Percentiles rank a stretch among this genome's conserved stretches.
Evolutionary conservation across 2,888 invertebrate species (phyloP).

Genomic region (Dryococelus australis): DNA sequence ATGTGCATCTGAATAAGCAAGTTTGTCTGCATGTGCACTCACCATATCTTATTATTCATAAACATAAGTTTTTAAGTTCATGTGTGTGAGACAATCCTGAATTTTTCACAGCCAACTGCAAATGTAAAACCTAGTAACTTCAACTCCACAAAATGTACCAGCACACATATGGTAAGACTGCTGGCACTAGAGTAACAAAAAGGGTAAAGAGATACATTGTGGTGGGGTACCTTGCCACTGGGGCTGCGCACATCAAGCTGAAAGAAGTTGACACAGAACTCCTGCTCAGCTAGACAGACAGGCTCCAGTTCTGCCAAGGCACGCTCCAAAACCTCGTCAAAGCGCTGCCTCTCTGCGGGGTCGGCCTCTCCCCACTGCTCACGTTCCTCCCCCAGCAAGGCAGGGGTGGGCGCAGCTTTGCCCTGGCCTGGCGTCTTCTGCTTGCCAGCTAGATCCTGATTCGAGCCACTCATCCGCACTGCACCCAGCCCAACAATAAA

Average conservation of each 20-base stretch:
- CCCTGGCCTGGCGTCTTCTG: constrained; percentile 51
- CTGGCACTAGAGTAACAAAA: no score
- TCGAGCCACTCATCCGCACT: constrained; percentile 58
- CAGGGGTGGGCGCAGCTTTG: constrained; percentile 38
- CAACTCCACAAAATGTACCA: no score
- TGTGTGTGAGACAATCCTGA: no score
- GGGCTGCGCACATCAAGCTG: constrained; percentile 74
- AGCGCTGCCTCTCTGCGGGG: constrained; percentile 62
- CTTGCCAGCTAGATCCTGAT: constrained; percentile 57
- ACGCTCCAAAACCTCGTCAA: constrained; percentile 78
- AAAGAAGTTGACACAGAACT: constrained; percentile 93
- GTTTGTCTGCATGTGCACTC: no score
- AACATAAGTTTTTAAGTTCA: no score
- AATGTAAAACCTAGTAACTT: no score
- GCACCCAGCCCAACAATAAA: neutral
- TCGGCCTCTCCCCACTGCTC: constrained; percentile 72
- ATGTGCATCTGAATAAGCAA: no score
- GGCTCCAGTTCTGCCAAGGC: constrained; percentile 89
- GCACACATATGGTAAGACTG: no score
- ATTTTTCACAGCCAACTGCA: no score
- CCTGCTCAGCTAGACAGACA: constrained; percentile 92
- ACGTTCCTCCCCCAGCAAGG: constrained; percentile 65
- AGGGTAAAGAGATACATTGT: no score
- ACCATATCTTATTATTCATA: no score
- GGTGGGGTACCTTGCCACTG: constrained; percentile 57